phyloP scores from a whole-genome alignment of 1,140 invertebrate species.

The Luehdorfia chinensis region DNA sequence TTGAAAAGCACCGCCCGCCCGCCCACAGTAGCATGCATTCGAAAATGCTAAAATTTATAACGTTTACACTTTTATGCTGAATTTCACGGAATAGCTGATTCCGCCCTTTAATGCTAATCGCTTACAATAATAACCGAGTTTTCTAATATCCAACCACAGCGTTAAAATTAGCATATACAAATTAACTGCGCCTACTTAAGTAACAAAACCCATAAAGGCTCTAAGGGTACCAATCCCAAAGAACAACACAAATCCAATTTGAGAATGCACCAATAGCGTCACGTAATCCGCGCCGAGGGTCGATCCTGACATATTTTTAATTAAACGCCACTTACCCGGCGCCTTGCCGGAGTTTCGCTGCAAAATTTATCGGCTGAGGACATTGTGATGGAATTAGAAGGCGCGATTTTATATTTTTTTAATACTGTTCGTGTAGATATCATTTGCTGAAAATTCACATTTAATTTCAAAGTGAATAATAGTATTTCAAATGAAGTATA shows the following conservation, averaged over 20 bases:
- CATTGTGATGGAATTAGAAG: neutral
- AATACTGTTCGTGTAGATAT: no score
- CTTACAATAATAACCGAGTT: conserved; percentile 1
- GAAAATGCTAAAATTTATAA: no score
- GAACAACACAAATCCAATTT: conserved; percentile 19
- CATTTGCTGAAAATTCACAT: no score
- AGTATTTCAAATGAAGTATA: no score
- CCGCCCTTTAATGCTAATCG: no score
- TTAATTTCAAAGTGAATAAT: no score
- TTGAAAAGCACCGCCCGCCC: no score
- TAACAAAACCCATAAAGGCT: conserved; percentile 13
- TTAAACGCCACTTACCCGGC: conserved; percentile 37
- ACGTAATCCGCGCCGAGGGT: conserved; percentile 20
- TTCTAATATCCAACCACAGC: neutral
- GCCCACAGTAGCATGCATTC: no score
- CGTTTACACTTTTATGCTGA: no score
- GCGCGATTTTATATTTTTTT: neutral
- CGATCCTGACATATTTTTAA: conserved; percentile 44
- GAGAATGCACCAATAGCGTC: conserved; percentile 11
- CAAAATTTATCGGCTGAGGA: conserved; percentile 1
- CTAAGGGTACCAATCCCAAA: conserved; percentile 7
- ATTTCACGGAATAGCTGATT: no score
- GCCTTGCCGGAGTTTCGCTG: conserved; percentile 12
- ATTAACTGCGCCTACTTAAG: conserved; percentile 15
- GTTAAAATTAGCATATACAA: conserved; percentile 14